Base-by-base conservation (phyloP, 2,888 invertebrate genomes). In the Tubulanus polymorphus region DNA sequence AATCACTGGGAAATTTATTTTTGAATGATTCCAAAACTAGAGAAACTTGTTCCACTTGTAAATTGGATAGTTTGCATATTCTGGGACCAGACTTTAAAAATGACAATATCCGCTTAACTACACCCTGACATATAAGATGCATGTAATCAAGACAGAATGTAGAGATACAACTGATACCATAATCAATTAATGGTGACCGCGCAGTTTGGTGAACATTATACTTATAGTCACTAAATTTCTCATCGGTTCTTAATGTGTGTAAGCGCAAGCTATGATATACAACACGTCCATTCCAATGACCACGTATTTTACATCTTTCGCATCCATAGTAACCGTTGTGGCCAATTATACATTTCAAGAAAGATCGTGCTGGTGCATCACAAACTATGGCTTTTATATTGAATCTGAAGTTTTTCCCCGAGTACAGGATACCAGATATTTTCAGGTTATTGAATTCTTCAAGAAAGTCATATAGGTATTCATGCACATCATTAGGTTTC, bases 61-160 rank as follows among this genome's bases (percentile, higher is more conserved):
- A 0, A 6, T 23, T 2, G 23, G 60, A 59, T 18, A 63, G 45
- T 56, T 41, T 57, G 30, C 54, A 57, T 23, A n/a, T 28, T 12
- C 12, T 18, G 23, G 63, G 59, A 3, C 70, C 72, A 46, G 56
- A 56, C 26, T 63, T 60, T 62, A 66, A 65, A 45, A 65, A 55
- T 6, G 45, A 35, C 1, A 75, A 47, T 3, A 74, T 51, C 54
- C 71, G 69, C 46, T 64, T 66, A 25, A 69, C 60, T 20, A 71
- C 67, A n/a, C 73, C 75, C 26, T 75, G 60, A 48, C 68, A 72
- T 5, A 71, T 56, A 10, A 72, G 37, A 48, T 76, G 75, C 73
- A 65, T 65, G 50, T 63, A 63, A 30, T 62, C 61, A 26, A 63
- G 45, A 1, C 57, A 54, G 54, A 62, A 62, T 28, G 25, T 10